phyloP scores from a whole-genome alignment of 2,113 vertebrate species.

The Scartelaos histophorus region DNA sequence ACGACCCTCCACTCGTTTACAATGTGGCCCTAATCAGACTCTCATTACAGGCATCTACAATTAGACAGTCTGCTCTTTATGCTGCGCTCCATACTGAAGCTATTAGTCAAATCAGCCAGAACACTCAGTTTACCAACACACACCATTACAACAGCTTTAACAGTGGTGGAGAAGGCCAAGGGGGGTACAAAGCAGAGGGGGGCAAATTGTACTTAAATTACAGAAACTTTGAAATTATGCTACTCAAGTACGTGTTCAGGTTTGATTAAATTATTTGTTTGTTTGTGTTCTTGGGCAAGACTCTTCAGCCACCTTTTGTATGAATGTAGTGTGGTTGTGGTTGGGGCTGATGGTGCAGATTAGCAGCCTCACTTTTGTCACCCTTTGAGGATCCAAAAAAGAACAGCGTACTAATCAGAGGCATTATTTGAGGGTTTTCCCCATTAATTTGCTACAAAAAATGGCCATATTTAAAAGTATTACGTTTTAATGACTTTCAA shows the following conservation, averaged over 20 bases:
- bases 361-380: too few species aligned
- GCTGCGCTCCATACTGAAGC: constrained; percentile 67
- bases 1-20: constrained; percentile 64
- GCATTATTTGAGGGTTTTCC: too few species aligned
- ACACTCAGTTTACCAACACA: constrained; percentile 71
- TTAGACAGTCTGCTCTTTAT: constrained; percentile 76
- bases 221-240: neutral
- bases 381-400: too few species aligned
- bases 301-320: too few species aligned
- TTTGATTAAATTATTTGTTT: too few species aligned
- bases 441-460: too few species aligned
- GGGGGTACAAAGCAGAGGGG: neutral
- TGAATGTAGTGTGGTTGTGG: too few species aligned
- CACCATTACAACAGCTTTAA: constrained; percentile 29
- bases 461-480: too few species aligned
- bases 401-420: too few species aligned
- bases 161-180: constrained; percentile 20
- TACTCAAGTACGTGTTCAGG: neutral
- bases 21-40: constrained; percentile 72
- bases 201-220: neutral
- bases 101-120: constrained; percentile 76
- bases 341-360: too few species aligned
- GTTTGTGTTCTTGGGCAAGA: too few species aligned
- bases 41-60: constrained; percentile 72
- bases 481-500: too few species aligned